These are phyloP conservation scores for Hypselothyrea guttata DNA, from an alignment of 2,888 invertebrate genomes.

Conservation along the genomic window DNA sequence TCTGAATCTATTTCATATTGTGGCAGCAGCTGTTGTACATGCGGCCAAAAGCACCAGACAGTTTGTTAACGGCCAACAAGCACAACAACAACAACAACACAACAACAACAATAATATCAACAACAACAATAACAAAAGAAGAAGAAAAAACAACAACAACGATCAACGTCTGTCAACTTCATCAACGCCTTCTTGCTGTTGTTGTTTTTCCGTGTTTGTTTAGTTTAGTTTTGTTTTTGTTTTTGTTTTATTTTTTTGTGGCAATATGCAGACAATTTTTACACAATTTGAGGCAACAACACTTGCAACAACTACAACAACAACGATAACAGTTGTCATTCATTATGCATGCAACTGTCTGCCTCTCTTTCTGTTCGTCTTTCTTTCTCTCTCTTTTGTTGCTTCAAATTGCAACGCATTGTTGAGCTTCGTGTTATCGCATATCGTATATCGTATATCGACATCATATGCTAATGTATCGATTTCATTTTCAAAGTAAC, in stretches of 20 bases:
- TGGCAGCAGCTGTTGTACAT: conserved; percentile 60
- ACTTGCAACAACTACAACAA: conserved; percentile 17
- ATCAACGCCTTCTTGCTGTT: conserved; percentile 54
- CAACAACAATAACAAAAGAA: conserved; percentile 9
- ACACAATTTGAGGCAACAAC: conserved; percentile 32
- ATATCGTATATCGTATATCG: neutral
- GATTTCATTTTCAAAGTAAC: no score
- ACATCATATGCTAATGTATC: no score
- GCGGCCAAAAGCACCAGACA: conserved; percentile 25
- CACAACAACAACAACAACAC: conserved; percentile 1
- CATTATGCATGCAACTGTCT: conserved; percentile 72
- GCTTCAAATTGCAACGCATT: conserved; percentile 14
- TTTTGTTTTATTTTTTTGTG: conserved; percentile 19
- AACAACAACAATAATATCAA: conserved; percentile 3
- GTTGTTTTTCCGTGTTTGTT: conserved; percentile 34
- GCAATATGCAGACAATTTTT: conserved; percentile 41
- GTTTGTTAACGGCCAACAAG: conserved; percentile 5
- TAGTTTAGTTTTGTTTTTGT: conserved; percentile 41
- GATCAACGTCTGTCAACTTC: conserved; percentile 56
- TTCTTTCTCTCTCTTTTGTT: conserved; percentile 8
- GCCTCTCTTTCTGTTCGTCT: no score
- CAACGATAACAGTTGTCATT: conserved; percentile 35
- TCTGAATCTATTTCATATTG: conserved; percentile 46
- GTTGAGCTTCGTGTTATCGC: conserved; percentile 2
- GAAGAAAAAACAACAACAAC: conserved; percentile 10